A percentile compares a stretch with the other conserved stretches of the same genome.
These are phyloP conservation scores for Arenicola marina DNA, from an alignment of 2,888 invertebrate genomes.

Conservation along the genomic window DNA sequence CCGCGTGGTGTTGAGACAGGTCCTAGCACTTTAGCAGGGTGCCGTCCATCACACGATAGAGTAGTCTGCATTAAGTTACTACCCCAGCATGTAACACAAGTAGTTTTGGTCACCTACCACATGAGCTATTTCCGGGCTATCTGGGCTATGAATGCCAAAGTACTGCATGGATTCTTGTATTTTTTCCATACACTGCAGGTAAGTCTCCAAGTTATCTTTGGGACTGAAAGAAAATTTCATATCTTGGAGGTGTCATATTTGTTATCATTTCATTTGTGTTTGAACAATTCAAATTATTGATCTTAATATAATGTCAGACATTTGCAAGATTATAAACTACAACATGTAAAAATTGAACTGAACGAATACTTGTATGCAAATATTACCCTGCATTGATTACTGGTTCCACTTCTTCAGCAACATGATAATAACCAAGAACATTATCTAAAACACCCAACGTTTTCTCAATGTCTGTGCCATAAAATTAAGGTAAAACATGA, in stretches of 20 bases:
- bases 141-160: slow-evolving; percentile 89
- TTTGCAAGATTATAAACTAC: too few species aligned
- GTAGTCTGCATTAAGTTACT: too few species aligned
- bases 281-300: background rate
- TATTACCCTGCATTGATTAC: slow-evolving; percentile 78
- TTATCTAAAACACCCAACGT: slow-evolving; percentile 86
- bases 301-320: too few species aligned
- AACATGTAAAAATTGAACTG: background rate
- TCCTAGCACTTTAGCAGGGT: too few species aligned
- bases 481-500: too few species aligned
- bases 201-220: slow-evolving; percentile 65
- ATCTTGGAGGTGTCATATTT: too few species aligned
- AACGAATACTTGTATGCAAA: background rate
- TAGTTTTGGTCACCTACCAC: slow-evolving; percentile 70
- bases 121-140: slow-evolving; percentile 91
- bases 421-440: slow-evolving; percentile 94
- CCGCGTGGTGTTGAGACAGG: too few species aligned
- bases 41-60: too few species aligned
- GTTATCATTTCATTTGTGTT: background rate
- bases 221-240: slow-evolving; percentile 45
- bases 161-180: slow-evolving; percentile 86
- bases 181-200: slow-evolving; percentile 77
- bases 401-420: slow-evolving; percentile 87
- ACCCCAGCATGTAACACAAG: background rate
- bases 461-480: slow-evolving; percentile 92